Evolutionary conservation across 2,888 invertebrate genomes (phyloP), one percentile per base, ranked within the genome.

Genomic region (Malthinus seriepunctatus): DNA sequence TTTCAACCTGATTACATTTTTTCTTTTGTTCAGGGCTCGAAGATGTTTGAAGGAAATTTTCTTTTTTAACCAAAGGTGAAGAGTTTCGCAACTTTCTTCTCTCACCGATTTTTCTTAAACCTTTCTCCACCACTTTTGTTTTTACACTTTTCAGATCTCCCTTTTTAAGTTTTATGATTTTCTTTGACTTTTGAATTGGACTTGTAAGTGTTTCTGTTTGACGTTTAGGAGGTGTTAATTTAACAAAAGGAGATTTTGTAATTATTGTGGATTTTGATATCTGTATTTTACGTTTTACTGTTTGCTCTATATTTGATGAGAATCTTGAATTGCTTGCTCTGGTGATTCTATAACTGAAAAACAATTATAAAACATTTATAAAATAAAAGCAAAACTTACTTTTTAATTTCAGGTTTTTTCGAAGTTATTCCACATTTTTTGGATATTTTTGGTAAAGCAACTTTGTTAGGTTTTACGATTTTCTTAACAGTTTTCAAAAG

Each of bases 321-420:
- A 54, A 32, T 14, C 48, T 10, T 35, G 54, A 57, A 48, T 69
- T 39, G 61, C 67, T 70, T 8, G 75, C 73, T 56, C 74, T 66
- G 8, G 74, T 76, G 7, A 73, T 62, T 45, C 74, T 67, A 42
- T 66, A 69, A 53, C 64, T 67, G 39, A 57, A 63, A 63, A 32
- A 45, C 33, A 10, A 14, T 54, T 35, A 37, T 35, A 6, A 45
- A 32, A 45, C 5, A 45, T 8, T 9, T 33, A 46, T 14, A 32
- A 32, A 9, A 39, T 11, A 57, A 11, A 14, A 15, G 3, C 51
- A 51, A 49, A 49, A 59, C 53, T 55, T 63, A 65, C 69, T 60
- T 69, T 23, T 23, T 23, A 23, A 5, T 23, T 23, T 69, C 70
- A 10, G 67, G 60, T 57, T 65, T 69, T 42, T 69, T 70, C 14